A percentile compares a stretch with the other conserved stretches of the same genome.
phyloP scores from a whole-genome alignment of 2,888 invertebrate species.

The Tenthredo amoena region DNA sequence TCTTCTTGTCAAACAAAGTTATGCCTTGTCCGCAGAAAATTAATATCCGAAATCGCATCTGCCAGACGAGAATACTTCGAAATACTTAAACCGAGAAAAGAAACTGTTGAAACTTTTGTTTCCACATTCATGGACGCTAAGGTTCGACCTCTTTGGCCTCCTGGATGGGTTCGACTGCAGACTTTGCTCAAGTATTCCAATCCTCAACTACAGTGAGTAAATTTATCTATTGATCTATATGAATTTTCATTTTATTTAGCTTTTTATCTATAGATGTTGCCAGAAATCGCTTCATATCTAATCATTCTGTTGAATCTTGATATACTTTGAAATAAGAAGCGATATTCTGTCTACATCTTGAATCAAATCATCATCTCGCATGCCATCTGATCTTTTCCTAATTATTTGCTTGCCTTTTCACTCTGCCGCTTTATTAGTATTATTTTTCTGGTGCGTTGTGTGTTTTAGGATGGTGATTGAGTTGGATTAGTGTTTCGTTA shows the following conservation, averaged over 20 bases:
- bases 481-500: conserved; percentile 61
- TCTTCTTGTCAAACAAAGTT: neutral
- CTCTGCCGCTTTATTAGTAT: neutral
- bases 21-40: conserved; percentile 63
- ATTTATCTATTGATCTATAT: neutral
- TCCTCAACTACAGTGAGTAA: conserved; percentile 65
- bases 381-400: neutral
- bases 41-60: conserved; percentile 70
- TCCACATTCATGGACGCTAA: conserved; percentile 81
- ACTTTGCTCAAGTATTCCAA: conserved; percentile 80
- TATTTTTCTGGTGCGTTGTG: conserved; percentile 59
- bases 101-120: conserved; percentile 79
- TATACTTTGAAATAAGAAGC: neutral
- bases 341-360: neutral
- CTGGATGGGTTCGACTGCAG: conserved; percentile 84
- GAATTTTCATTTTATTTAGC: neutral
- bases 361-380: neutral
- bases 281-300: neutral
- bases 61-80: conserved; percentile 76
- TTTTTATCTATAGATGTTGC: no score
- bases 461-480: conserved; percentile 68
- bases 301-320: neutral
- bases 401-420: neutral
- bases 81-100: conserved; percentile 77
- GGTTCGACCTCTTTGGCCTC: conserved; percentile 85